Conservation (phyloP, 2,113 vertebrate genomes). For the Tychaedon coryphoeus region DNA sequence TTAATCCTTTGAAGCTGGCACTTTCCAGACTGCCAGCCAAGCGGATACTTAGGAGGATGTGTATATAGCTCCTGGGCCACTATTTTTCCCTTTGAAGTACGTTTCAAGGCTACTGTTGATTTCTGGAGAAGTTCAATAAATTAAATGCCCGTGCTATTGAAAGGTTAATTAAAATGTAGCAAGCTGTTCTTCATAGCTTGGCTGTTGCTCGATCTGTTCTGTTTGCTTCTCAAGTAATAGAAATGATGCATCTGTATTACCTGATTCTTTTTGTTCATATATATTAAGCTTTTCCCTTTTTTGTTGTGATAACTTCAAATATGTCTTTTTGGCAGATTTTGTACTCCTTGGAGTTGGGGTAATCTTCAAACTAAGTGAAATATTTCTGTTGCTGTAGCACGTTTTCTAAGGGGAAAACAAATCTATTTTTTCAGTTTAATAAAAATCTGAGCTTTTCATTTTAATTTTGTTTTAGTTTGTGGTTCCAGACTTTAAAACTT, state of each 20-base stretch:
- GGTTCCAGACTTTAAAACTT: not conserved
- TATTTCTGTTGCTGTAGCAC: not conserved
- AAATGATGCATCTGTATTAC: not conserved
- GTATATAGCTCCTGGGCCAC: not conserved
- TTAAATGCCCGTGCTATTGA: not conserved
- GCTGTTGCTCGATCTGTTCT: not conserved
- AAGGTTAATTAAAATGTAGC: constrained; percentile 23
- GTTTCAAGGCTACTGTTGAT: not conserved
- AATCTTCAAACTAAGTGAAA: not conserved
- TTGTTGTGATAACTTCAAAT: not conserved
- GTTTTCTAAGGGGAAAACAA: not conserved
- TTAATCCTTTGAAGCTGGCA: constrained; percentile 17
- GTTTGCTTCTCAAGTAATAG: not conserved
- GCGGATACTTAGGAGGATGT: not conserved
- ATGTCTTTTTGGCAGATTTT: not conserved
- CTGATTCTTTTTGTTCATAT: not conserved
- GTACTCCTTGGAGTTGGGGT: not conserved
- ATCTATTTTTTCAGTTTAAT: not conserved
- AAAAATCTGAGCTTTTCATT: not conserved
- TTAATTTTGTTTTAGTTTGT: not conserved
- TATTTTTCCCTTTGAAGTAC: constrained; percentile 1
- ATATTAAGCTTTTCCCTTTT: too few relatives aligned
- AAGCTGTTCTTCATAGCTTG: not conserved
- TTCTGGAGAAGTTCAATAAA: not conserved
- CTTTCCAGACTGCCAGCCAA: constrained; percentile 48